Evolutionary conservation across 2,113 vertebrate genomes (phyloP).

Genomic region (Astur gentilis): DNA sequence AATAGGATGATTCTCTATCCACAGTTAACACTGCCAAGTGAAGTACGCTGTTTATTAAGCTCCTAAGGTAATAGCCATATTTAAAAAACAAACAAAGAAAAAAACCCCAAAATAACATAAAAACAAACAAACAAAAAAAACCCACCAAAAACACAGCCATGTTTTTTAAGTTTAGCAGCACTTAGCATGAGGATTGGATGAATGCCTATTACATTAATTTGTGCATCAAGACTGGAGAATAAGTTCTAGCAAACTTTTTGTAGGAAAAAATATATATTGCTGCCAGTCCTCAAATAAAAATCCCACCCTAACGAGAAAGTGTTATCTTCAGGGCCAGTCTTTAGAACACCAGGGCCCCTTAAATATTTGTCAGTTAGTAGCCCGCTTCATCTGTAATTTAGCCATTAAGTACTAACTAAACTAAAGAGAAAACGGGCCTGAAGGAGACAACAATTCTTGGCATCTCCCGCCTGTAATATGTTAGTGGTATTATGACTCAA

Average conservation of each 20-base stretch:
- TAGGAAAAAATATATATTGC: background rate
- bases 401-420: background rate
- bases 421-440: background rate
- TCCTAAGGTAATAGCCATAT: background rate
- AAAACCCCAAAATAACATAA: background rate
- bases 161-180: background rate
- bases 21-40: background rate
- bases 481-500: background rate
- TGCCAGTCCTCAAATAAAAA: background rate
- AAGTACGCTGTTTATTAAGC: background rate
- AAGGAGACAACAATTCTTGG: background rate
- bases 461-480: background rate
- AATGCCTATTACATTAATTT: background rate
- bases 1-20: background rate
- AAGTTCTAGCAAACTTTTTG: background rate
- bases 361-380: background rate
- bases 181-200: background rate
- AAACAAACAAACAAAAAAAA: background rate
- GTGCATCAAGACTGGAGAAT: background rate
- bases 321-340: background rate
- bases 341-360: background rate
- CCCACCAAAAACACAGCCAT: no score
- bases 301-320: rapidly evolving
- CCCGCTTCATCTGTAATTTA: background rate
- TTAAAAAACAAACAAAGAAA: background rate